Conservation (phyloP, 1,140 invertebrate species). For the Hyphantria cunea region DNA sequence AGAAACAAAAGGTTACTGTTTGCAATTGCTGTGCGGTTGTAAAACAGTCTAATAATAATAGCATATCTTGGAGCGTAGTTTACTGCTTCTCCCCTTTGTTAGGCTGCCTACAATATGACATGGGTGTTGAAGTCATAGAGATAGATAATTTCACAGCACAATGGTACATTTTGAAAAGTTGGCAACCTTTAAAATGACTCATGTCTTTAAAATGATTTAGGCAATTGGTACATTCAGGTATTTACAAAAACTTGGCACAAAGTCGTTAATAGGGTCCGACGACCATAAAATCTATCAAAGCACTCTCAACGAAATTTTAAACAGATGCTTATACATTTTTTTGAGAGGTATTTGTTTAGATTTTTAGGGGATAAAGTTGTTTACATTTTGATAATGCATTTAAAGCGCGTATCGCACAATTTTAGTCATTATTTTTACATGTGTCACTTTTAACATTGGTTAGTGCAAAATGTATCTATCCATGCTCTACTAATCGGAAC, state of each 20-base stretch:
- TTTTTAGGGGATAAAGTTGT: constrained; percentile 63
- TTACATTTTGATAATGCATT: constrained; percentile 44
- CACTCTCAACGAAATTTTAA: constrained; percentile 72
- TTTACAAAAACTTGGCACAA: constrained; percentile 80
- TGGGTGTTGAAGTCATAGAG: too few species aligned
- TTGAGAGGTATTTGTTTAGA: constrained; percentile 75
- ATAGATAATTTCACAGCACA: too few species aligned
- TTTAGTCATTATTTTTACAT: constrained; percentile 73
- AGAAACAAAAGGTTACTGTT: too few species aligned
- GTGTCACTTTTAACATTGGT: constrained; percentile 77
- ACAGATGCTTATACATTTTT: too few species aligned
- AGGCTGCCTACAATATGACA: too few species aligned
- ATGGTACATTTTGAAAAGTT: too few species aligned
- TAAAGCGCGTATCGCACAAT: constrained; percentile 49
- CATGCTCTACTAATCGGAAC: constrained; percentile 50
- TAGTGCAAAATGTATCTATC: constrained; percentile 70
- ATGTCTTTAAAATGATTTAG: constrained; percentile 57
- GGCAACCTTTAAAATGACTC: too few species aligned
- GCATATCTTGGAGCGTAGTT: too few species aligned
- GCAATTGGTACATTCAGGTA: constrained; percentile 77
- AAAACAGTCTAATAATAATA: too few species aligned
- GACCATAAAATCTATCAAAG: constrained; percentile 65
- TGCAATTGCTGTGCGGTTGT: too few species aligned
- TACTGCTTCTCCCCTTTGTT: too few species aligned
- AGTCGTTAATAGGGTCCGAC: constrained; percentile 74